phyloP scores from a whole-genome alignment of 1,140 invertebrate species.

The Pseudobourletiella spinata region DNA sequence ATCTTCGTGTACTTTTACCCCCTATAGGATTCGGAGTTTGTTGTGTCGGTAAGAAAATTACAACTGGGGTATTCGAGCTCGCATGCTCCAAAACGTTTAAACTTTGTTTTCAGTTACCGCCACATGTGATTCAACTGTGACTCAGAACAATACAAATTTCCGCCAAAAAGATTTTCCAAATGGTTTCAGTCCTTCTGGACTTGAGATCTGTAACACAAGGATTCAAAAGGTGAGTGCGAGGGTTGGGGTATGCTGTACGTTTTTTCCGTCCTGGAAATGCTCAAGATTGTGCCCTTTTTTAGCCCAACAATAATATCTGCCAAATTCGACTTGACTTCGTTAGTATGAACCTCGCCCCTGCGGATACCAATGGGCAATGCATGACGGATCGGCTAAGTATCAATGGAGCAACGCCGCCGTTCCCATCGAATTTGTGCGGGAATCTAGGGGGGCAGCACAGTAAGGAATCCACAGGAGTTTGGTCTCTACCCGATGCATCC shows the following conservation, averaged over 20 bases:
- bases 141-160: conserved; percentile 32
- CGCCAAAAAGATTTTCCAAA: conserved; percentile 24
- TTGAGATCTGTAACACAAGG: conserved; percentile 32
- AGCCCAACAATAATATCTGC: conserved; percentile 28
- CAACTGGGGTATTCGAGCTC: not conserved
- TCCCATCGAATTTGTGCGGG: conserved; percentile 22
- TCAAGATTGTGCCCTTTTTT: conserved; percentile 1
- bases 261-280: not conserved
- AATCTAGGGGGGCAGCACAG: conserved; percentile 2
- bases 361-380: conserved; percentile 24
- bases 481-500: no score
- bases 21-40: conserved; percentile 31
- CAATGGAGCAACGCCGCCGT: conserved; percentile 25
- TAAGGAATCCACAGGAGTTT: not conserved
- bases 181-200: conserved; percentile 13
- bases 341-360: conserved; percentile 12
- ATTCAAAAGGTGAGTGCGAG: conserved; percentile 32
- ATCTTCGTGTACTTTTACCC: not conserved
- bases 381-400: conserved; percentile 25
- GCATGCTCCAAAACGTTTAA: not conserved
- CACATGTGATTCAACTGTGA: conserved; percentile 24
- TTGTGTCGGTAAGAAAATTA: conserved; percentile 24
- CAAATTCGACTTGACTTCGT: conserved; percentile 31
- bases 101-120: conserved; percentile 15
- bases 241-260: not conserved